These are phyloP conservation scores for Buteo buteo DNA, from an alignment of 2,113 vertebrate genomes.

Conservation along the genomic window DNA sequence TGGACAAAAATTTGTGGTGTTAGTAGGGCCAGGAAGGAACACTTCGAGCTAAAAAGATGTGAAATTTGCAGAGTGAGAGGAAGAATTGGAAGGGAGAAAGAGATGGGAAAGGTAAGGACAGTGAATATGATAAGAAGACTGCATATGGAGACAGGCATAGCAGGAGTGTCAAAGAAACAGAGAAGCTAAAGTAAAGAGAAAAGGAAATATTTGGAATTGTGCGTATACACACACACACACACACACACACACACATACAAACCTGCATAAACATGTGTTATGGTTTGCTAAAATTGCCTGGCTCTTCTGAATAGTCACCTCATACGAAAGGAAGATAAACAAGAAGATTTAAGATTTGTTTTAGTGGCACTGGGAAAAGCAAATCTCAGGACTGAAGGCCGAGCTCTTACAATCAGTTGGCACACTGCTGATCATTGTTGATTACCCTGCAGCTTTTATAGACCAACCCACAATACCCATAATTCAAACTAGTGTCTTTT, in stretches of 20 bases:
- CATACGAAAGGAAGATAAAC: neutral
- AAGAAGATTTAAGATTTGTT: conserved; percentile 14
- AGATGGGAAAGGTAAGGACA: neutral
- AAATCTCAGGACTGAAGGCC: neutral
- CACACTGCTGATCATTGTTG: neutral
- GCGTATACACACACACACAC: neutral
- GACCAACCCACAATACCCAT: neutral
- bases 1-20: neutral
- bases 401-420: neutral
- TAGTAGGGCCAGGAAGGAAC: neutral
- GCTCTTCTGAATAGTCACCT: neutral
- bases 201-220: neutral
- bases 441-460: conserved; percentile 43
- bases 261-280: neutral
- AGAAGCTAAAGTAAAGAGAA: neutral
- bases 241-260: neutral
- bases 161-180: neutral
- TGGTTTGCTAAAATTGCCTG: neutral
- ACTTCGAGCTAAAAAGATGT: neutral
- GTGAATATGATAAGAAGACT: neutral
- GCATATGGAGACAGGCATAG: neutral
- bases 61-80: neutral
- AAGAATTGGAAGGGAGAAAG: neutral
- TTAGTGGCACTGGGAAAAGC: neutral
- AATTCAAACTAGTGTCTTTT: conserved; percentile 52